A percentile compares a stretch with the other conserved stretches of the same genome.
Evolutionary conservation across 2,888 invertebrate genomes (phyloP).

Genomic region (Acanthococcus lagerstroemiae): DNA sequence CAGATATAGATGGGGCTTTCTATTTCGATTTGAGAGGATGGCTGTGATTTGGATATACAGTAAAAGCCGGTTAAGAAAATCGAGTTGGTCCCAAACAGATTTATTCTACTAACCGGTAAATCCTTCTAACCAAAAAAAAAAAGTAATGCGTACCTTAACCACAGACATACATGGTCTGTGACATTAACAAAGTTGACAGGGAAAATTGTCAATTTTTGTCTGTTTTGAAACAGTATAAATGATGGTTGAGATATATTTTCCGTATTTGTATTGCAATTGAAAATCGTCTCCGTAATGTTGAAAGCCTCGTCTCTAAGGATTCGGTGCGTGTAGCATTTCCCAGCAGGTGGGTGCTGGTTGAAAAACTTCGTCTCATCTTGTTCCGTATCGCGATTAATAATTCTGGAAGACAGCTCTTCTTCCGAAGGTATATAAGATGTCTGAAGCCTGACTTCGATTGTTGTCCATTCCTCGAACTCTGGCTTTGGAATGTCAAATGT

Average conservation of each 20-base stretch:
- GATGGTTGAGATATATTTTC: background rate
- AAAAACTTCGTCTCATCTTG: background rate
- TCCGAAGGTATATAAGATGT: background rate
- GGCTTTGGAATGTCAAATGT: background rate
- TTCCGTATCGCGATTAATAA: background rate
- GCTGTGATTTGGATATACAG: too few relatives aligned
- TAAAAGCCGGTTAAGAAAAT: background rate
- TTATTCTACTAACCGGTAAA: background rate
- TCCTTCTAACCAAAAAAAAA: too few relatives aligned
- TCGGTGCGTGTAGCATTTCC: background rate
- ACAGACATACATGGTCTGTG: too few relatives aligned
- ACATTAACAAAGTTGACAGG: background rate
- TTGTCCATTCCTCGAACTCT: background rate
- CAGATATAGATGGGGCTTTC: too few relatives aligned
- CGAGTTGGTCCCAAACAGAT: background rate
- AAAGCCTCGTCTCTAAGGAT: background rate
- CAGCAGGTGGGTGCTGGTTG: background rate
- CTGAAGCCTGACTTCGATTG: background rate
- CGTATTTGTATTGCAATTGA: background rate
- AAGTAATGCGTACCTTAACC: too few relatives aligned
- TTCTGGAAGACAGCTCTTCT: background rate
- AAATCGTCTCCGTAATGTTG: background rate
- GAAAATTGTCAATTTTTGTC: background rate
- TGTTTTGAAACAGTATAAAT: background rate
- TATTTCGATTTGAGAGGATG: too few relatives aligned